Conservation (phyloP, 2,888 invertebrate species). For the Scaptomyza caliginosa region DNA sequence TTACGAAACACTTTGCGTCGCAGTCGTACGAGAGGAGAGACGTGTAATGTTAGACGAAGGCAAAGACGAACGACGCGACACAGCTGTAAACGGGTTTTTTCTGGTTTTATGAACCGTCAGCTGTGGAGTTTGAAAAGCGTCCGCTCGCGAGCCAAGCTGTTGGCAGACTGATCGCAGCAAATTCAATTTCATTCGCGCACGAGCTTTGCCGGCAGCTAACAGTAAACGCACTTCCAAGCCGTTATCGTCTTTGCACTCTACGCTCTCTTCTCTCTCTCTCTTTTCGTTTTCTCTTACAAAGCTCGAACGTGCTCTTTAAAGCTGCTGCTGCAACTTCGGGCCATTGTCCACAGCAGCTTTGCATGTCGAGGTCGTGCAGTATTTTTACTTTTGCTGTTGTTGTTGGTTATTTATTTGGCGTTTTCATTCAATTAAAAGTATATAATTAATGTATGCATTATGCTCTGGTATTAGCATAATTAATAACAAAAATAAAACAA, state of each 20-base stretch:
- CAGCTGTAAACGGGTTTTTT: conserved; percentile 9
- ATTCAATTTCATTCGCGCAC: conserved; percentile 67
- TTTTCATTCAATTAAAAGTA: conserved; percentile 71
- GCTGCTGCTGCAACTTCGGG: conserved; percentile 44
- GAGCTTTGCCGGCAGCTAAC: conserved; percentile 67
- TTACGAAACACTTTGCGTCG: conserved; percentile 76
- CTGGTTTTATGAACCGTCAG: conserved; percentile 6
- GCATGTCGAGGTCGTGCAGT: conserved; percentile 78
- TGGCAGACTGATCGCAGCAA: conserved; percentile 80
- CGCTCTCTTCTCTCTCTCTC: conserved; percentile 14
- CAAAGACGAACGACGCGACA: conserved; percentile 14
- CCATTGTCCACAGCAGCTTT: conserved; percentile 70
- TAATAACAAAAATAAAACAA: conserved; percentile 22
- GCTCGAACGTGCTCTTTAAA: conserved; percentile 26
- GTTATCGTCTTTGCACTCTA: conserved; percentile 46
- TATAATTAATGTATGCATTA: conserved; percentile 67
- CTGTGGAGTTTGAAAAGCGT: conserved; percentile 52
- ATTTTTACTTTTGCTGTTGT: conserved; percentile 20
- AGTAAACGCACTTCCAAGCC: conserved; percentile 68
- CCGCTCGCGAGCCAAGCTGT: conserved; percentile 80
- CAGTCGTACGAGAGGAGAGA: conserved; percentile 34
- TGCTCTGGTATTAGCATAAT: conserved; percentile 50
- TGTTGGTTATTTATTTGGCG: conserved; percentile 44
- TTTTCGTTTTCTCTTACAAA: conserved; percentile 13
- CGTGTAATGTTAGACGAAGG: neutral